phyloP scores from a whole-genome alignment of 2,888 invertebrate genomes.

The Onthophagus sagittarius region DNA sequence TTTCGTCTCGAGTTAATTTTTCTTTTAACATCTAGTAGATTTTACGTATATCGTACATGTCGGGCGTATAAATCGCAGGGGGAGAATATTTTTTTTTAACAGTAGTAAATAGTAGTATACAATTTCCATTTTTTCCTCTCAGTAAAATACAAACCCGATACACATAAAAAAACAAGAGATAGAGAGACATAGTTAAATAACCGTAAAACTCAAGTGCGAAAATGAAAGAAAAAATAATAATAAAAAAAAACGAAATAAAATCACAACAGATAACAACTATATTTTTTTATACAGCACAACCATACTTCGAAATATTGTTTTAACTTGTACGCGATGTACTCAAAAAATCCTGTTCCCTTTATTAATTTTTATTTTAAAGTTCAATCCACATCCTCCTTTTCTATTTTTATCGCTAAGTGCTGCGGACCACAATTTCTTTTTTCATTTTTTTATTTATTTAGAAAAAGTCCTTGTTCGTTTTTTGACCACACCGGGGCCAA shows the following conservation, averaged over 20 bases:
- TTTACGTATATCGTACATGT: constrained; percentile 50
- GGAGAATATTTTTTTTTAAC: constrained; percentile 8
- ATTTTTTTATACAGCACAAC: constrained; percentile 52
- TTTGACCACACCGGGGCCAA: constrained; percentile 41
- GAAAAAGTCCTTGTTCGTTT: constrained; percentile 19
- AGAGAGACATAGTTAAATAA: constrained; percentile 36
- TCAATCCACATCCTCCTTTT: too few species aligned
- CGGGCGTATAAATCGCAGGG: constrained; percentile 32
- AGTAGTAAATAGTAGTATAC: constrained; percentile 29
- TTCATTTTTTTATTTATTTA: constrained; percentile 23
- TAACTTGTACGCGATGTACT: constrained; percentile 36
- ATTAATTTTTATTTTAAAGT: neutral
- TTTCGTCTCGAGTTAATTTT: neutral
- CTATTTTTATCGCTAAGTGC: neutral
- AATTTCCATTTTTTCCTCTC: constrained; percentile 20
- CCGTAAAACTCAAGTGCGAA: neutral
- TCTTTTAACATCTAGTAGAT: constrained; percentile 24
- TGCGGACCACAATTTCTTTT: neutral
- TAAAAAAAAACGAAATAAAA: constrained; percentile 40
- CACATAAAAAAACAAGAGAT: neutral
- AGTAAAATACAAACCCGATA: neutral
- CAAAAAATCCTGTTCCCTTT: neutral
- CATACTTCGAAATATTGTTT: constrained; percentile 46
- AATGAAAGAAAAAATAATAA: neutral
- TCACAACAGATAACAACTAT: constrained; percentile 52